phyloP scores from a whole-genome alignment of 1,140 invertebrate species.

The Hycleus phaleratus region DNA sequence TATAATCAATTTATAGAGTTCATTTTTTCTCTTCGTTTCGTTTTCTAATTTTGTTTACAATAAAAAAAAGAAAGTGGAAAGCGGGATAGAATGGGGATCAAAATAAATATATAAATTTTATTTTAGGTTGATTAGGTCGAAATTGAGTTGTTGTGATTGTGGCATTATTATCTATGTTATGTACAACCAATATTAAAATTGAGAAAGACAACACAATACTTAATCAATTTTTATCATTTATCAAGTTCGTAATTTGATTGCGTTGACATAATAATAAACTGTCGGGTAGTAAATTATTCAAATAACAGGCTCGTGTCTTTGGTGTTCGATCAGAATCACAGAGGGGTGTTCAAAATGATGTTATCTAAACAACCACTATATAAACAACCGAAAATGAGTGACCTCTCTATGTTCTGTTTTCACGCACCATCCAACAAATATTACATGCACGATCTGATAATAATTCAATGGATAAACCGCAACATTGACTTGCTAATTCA shows the following conservation, averaged over 20 bases:
- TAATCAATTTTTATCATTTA: neutral
- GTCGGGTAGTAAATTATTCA: slow-evolving; percentile 1
- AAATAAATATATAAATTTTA: too few relatives aligned
- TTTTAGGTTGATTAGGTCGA: too few relatives aligned
- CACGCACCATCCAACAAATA: slow-evolving; percentile 14
- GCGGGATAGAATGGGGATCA: too few relatives aligned
- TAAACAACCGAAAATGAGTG: slow-evolving; percentile 15
- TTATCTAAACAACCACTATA: slow-evolving; percentile 16
- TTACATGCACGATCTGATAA: slow-evolving; percentile 13
- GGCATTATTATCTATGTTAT: too few relatives aligned
- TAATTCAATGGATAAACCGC: slow-evolving; percentile 7
- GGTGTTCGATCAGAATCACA: slow-evolving; percentile 10
- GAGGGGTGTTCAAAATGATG: slow-evolving; percentile 11
- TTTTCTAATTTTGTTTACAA: too few relatives aligned
- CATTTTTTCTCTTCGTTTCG: neutral
- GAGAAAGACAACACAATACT: too few relatives aligned
- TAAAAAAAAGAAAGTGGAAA: too few relatives aligned
- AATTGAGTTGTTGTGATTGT: too few relatives aligned
- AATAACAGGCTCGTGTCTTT: slow-evolving; percentile 11
- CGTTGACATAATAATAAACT: slow-evolving; percentile 10
- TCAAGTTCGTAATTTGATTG: neutral
- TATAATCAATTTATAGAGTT: slow-evolving; percentile 12
- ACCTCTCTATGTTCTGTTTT: slow-evolving; percentile 3
- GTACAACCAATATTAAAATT: too few relatives aligned
- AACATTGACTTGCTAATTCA: slow-evolving; percentile 1